phyloP scores from a whole-genome alignment of 2,113 vertebrate genomes.

The Pluvianellus socialis region DNA sequence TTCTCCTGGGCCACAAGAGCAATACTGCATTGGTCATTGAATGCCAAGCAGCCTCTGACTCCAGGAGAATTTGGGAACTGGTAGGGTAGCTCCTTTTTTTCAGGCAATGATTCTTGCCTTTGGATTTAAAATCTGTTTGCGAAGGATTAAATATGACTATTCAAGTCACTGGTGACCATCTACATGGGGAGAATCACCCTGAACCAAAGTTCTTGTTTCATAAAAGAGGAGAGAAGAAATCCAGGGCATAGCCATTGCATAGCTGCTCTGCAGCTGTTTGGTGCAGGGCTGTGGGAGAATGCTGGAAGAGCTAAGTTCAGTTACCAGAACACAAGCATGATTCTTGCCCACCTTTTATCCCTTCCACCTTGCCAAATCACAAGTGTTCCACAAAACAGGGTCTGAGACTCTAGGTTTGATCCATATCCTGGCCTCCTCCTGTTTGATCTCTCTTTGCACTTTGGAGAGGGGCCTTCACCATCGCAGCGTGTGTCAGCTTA shows the following conservation, averaged over 20 bases:
- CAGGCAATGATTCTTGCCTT: neutral
- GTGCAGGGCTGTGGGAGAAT: rapidly evolving
- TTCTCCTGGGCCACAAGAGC: neutral
- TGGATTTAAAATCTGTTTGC: neutral
- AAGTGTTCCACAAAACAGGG: neutral
- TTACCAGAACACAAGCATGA: neutral
- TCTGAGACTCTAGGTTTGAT: neutral
- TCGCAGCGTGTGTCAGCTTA: neutral
- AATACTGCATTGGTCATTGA: neutral
- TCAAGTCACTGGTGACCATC: neutral
- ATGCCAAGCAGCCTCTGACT: neutral
- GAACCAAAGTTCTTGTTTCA: neutral
- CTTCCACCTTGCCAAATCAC: neutral
- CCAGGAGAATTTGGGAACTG: neutral
- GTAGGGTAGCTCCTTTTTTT: neutral
- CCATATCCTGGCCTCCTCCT: neutral
- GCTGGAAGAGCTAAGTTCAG: neutral
- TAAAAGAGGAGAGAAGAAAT: neutral
- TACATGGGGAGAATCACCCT: neutral
- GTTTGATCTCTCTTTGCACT: neutral
- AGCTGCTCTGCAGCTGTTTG: neutral
- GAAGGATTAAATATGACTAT: neutral
- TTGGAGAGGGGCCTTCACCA: rapidly evolving
- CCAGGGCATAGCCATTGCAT: neutral
- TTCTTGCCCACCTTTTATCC: neutral